Evolutionary conservation across 2,888 invertebrate species (phyloP).

Genomic region (Rhaphigaster nebulosa): DNA sequence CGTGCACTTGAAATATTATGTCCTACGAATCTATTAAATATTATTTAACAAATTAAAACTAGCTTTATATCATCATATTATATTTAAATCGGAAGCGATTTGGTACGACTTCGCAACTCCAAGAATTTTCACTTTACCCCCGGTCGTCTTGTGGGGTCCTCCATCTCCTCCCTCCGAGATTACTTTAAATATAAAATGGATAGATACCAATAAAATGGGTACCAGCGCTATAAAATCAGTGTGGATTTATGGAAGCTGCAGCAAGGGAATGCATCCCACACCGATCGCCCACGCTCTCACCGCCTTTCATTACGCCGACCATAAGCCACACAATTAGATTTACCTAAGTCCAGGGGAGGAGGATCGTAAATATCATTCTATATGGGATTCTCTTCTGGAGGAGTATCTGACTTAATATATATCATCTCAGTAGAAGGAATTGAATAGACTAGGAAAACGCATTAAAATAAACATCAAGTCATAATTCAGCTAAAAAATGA

Average conservation of each 20-base stretch:
- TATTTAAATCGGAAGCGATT: background rate
- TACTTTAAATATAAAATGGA: conserved; percentile 42
- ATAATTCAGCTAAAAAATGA: background rate
- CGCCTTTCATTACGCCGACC: conserved; percentile 35
- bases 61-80: background rate
- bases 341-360: background rate
- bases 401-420: background rate
- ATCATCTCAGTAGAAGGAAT: background rate
- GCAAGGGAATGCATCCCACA: conserved; percentile 23
- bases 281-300: conserved; percentile 1
- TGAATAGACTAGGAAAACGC: background rate
- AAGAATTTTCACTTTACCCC: background rate
- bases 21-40: background rate
- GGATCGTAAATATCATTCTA: conserved; percentile 18
- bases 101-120: background rate
- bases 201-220: conserved; percentile 33
- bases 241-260: conserved; percentile 35
- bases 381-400: conserved; percentile 1
- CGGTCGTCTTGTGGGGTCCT: conserved; percentile 18
- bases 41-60: background rate
- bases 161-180: background rate
- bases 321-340: conserved; percentile 39
- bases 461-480: background rate
- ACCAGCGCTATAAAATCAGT: conserved; percentile 31
- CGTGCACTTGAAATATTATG: no score